Percentiles rank a stretch among this genome's conserved stretches.
Conservation (phyloP, 2,113 vertebrate species). For the Oreochromis spilurus region DNA sequence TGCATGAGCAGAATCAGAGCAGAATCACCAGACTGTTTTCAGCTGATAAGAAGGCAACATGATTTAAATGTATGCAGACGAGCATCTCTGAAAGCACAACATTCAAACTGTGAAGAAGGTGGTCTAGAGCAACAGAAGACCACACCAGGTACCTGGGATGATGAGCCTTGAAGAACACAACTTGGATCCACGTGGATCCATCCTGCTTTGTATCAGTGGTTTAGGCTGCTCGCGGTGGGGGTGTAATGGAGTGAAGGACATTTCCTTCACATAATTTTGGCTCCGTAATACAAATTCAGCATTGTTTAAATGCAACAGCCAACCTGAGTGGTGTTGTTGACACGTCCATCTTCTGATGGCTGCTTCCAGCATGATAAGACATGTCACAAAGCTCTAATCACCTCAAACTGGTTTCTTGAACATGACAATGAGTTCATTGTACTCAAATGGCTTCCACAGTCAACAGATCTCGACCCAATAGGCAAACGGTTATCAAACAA, state of each 20-base stretch:
- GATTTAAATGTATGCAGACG: neutral
- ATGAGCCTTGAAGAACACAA: neutral
- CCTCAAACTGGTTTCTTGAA: neutral
- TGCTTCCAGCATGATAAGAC: neutral
- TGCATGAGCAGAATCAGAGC: neutral
- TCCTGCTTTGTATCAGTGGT: neutral
- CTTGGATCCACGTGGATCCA: neutral
- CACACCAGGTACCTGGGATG: neutral
- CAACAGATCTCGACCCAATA: neutral
- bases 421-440: neutral
- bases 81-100: neutral
- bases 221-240: neutral
- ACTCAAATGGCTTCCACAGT: neutral
- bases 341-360: neutral
- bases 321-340: neutral
- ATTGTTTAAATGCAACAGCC: neutral
- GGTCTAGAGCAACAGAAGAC: neutral
- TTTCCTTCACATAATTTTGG: neutral
- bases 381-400: neutral
- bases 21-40: neutral
- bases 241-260: neutral
- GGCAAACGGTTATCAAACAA: neutral
- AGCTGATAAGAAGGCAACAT: neutral
- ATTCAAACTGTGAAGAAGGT: neutral
- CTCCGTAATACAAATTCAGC: neutral